These are phyloP conservation scores for Leucophenga montana DNA, from an alignment of 2,888 invertebrate genomes.

Conservation along the genomic window DNA sequence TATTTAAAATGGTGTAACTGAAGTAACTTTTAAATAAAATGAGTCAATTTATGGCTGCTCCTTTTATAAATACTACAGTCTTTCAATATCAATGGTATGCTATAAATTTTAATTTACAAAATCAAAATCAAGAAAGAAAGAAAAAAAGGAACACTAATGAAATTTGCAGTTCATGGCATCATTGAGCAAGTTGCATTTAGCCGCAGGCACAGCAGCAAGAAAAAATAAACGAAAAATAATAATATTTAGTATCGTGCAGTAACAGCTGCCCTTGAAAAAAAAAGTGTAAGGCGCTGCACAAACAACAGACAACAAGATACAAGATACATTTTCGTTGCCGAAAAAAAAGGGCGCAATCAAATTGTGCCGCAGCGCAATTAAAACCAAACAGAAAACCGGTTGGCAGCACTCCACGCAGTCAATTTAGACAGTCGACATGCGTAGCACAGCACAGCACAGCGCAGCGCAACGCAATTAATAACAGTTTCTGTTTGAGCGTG, in stretches of 20 bases:
- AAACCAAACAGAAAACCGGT: constrained; percentile 10
- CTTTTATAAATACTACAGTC: no score
- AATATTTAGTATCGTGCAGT: no score
- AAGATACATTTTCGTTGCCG: constrained; percentile 1
- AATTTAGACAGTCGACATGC: neutral
- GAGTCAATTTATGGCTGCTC: no score
- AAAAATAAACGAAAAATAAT: neutral
- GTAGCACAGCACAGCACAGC: neutral
- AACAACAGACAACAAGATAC: neutral
- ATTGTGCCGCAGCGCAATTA: neutral
- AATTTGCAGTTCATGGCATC: no score
- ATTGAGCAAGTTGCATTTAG: neutral
- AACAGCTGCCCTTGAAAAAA: constrained; percentile 10
- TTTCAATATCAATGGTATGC: no score
- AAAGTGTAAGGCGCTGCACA: constrained; percentile 9
- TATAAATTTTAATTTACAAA: no score
- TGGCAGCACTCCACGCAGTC: neutral
- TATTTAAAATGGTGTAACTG: neutral
- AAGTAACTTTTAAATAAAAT: no score
- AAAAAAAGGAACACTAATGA: no score
- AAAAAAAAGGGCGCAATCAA: constrained; percentile 9
- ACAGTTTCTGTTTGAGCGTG: no score
- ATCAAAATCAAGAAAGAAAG: no score
- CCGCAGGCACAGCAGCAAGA: no score
- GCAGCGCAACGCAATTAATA: neutral